Percentiles rank a stretch among this genome's conserved stretches.
Evolutionary conservation across 1,140 invertebrate species (phyloP).

Genomic region (Achroia grisella): DNA sequence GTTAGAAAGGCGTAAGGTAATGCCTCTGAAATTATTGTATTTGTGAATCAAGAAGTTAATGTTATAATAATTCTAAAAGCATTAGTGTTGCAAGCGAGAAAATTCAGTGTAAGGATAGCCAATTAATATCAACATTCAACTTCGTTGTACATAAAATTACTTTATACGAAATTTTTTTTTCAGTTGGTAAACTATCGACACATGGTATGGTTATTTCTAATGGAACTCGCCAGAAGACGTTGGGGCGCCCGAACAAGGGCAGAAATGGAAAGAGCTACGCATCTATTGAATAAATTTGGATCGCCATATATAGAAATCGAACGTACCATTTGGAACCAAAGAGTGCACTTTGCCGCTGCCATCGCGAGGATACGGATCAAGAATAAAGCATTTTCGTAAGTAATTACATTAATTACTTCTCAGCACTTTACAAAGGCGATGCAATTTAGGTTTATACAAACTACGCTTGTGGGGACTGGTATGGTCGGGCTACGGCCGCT

Average conservation of each 20-base stretch:
- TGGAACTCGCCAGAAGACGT: constrained; percentile 54
- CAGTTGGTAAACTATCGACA: constrained; percentile 42
- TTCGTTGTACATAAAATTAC: too few species aligned
- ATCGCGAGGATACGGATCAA: constrained; percentile 81
- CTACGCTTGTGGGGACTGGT: too few species aligned
- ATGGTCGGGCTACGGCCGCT: too few species aligned
- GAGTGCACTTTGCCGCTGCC: constrained; percentile 80
- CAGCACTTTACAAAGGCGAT: not conserved
- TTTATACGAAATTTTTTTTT: too few species aligned
- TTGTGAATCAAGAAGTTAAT: too few species aligned
- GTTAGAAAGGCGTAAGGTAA: too few species aligned
- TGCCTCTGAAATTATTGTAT: too few species aligned
- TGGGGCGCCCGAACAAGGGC: constrained; percentile 43
- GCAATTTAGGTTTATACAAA: too few species aligned
- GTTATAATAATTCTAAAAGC: too few species aligned
- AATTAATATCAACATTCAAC: too few species aligned
- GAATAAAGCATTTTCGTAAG: constrained; percentile 77
- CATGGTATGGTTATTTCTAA: constrained; percentile 51
- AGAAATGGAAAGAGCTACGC: constrained; percentile 34
- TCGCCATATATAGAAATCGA: constrained; percentile 71
- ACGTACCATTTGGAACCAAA: constrained; percentile 75
- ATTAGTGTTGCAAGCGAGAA: too few species aligned
- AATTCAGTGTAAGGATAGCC: too few species aligned
- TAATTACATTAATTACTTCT: constrained; percentile 2
- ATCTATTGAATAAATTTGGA: constrained; percentile 34